phyloP scores from a whole-genome alignment of 2,888 invertebrate species.

The Xestia sexstrigata region DNA sequence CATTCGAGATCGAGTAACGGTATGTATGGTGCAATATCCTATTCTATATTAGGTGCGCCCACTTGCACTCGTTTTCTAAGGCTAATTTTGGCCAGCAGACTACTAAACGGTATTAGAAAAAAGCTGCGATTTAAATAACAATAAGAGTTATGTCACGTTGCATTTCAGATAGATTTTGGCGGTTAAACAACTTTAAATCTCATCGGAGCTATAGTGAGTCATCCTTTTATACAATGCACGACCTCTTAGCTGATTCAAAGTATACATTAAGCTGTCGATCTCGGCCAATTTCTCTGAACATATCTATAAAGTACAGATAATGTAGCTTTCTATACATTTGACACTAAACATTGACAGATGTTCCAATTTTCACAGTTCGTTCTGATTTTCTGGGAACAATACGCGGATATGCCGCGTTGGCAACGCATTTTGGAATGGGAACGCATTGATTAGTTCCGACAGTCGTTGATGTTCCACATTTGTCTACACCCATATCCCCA shows the following conservation, averaged over 20 bases:
- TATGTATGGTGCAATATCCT: conserved; percentile 67
- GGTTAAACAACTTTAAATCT: conserved; percentile 32
- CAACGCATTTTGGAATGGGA: conserved; percentile 48
- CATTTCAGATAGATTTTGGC: conserved; percentile 32
- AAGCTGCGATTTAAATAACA: conserved; percentile 29
- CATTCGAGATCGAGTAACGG: conserved; percentile 64
- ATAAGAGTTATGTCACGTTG: conserved; percentile 34
- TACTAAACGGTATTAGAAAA: conserved; percentile 33
- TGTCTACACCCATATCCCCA: background rate
- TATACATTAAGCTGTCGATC: conserved; percentile 43
- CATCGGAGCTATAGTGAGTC: conserved; percentile 46
- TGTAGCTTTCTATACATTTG: conserved; percentile 47
- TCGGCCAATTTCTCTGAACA: conserved; percentile 28
- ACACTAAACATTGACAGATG: conserved; percentile 27
- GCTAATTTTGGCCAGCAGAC: conserved; percentile 60
- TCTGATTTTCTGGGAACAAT: conserved; percentile 52
- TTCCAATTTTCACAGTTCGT: conserved; percentile 39
- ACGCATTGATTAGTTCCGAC: conserved; percentile 55
- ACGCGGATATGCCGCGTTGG: conserved; percentile 45
- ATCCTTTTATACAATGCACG: conserved; percentile 48
- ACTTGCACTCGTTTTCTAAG: conserved; percentile 53
- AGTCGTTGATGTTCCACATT: conserved; percentile 27
- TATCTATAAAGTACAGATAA: conserved; percentile 28
- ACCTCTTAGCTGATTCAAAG: conserved; percentile 41
- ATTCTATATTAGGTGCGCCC: conserved; percentile 67